A percentile compares a stretch with the other conserved stretches of the same genome.
These are phyloP conservation scores for Andrena dorsata DNA, from an alignment of 2,888 invertebrate genomes.

Conservation along the genomic window DNA sequence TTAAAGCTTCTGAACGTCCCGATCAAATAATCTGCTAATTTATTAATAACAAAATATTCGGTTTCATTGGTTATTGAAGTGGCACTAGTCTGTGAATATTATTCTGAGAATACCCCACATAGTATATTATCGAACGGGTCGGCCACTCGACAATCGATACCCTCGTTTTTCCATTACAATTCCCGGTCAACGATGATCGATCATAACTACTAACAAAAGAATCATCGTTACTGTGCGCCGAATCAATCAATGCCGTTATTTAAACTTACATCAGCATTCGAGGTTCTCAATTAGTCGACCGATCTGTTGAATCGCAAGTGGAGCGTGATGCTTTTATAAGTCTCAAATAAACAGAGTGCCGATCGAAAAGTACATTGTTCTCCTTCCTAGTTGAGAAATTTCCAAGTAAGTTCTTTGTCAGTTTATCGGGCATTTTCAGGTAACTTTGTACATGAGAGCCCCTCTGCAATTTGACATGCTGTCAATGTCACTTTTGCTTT, in stretches of 20 bases:
- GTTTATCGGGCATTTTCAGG: too few species aligned
- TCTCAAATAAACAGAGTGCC: too few species aligned
- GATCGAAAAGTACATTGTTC: too few species aligned
- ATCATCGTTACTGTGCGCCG: conserved; percentile 22
- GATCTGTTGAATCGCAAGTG: conserved; percentile 29
- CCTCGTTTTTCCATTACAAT: conserved; percentile 32
- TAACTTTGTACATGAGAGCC: too few species aligned
- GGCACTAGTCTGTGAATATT: background rate
- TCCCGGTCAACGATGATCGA: conserved; percentile 41
- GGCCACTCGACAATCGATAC: conserved; percentile 32
- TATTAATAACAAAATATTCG: conserved; percentile 2
- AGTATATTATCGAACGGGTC: conserved; percentile 22
- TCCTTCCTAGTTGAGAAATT: too few species aligned
- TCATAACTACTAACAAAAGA: conserved; percentile 33
- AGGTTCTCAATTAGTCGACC: conserved; percentile 40
- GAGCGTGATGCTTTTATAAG: too few species aligned
- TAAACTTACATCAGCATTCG: conserved; percentile 46
- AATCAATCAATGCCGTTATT: conserved; percentile 43
- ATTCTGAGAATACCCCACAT: background rate
- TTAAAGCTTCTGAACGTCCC: background rate
- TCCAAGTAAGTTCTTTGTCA: too few species aligned
- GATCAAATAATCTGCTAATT: background rate
- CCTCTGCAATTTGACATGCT: too few species aligned
- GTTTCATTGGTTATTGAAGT: conserved; percentile 1
- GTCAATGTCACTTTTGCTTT: too few species aligned